A percentile compares a stretch with the other conserved stretches of the same genome.
Conservation (phyloP, 2,797 vertebrate genomes). For the Lemur catta region DNA sequence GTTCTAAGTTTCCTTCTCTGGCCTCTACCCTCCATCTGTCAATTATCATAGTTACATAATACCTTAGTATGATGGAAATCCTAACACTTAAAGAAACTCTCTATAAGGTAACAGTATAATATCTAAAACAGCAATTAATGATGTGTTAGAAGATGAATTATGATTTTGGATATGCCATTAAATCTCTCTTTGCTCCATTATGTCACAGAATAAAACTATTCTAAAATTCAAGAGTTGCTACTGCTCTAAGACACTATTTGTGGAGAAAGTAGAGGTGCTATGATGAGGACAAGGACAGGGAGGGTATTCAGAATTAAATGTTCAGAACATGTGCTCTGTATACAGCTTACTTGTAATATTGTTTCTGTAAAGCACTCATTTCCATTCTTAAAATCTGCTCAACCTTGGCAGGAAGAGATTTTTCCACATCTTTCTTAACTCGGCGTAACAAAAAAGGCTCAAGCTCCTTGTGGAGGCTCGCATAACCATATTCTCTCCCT, state of each 20-base stretch:
- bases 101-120: not conserved
- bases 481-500: constrained; percentile 96
- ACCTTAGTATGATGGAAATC: not conserved
- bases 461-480: constrained; percentile 98
- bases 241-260: not conserved
- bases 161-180: not conserved
- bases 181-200: not conserved
- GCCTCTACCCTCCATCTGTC: not conserved
- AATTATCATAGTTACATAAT: constrained; percentile 4
- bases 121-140: not conserved
- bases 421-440: constrained; percentile 99
- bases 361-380: constrained; percentile 99
- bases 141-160: not conserved
- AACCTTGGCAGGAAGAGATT: constrained; percentile 98
- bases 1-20: constrained; percentile 5
- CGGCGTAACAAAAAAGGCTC: constrained; percentile 96
- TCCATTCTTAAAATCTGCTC: constrained; percentile 98
- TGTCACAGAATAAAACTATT: not conserved
- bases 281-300: not conserved
- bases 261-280: not conserved
- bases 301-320: not conserved
- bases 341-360: constrained; percentile 88
- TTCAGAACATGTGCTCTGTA: not conserved
- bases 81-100: not conserved
- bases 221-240: not conserved